Base-by-base conservation (phyloP, 1,140 invertebrate species). In the Brachionus paranguensis region DNA sequence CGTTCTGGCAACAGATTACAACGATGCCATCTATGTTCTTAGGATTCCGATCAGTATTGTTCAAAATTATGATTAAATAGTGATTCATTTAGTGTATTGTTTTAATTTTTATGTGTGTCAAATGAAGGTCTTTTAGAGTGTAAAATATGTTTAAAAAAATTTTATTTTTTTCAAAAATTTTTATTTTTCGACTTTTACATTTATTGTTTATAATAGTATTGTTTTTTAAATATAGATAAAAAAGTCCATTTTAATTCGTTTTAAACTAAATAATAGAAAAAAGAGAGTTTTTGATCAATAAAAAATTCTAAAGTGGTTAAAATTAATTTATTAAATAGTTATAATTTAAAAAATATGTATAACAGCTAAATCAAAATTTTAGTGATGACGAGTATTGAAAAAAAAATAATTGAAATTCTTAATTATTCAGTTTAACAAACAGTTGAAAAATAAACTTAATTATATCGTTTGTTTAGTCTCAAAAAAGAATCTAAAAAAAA, bases 291-390 rank as follows among this genome's bases (percentile, higher is more conserved):
- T 55, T 17, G 7, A 55, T 17, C 17, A 55, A 55, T 55, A 55
- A 55, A 55, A 55, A 55, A 17, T 55, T 37, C 53, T 17, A n/a
- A 20, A 55, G 53, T 55, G 53, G 53, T 55, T 55, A 55, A 55
- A 55, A 55, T 55, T 17, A 55, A 55, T 55, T 55, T 55, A 55
- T 55, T 55, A 55, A 55, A 55, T 55, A 55, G 53, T 55, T 55
- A 50, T 55, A 55, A 55, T 55, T 55, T 55, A 41, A 72, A 72
- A 41, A 37, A 37, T 41, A 41, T 41, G n/a, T 41, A 41, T 72
- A 72, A 72, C 68, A 72, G 68, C n/a, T 72, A 72, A 72, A 72
- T 72, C 68, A 72, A 72, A 68, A n/a, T 72, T 72, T 72, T 72
- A 41, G 29, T 37, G 29, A 41, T 37, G 64, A 24, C 64, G 64